phyloP scores from a whole-genome alignment of 2,888 invertebrate genomes.

The Elaeidobius kamerunicus region DNA sequence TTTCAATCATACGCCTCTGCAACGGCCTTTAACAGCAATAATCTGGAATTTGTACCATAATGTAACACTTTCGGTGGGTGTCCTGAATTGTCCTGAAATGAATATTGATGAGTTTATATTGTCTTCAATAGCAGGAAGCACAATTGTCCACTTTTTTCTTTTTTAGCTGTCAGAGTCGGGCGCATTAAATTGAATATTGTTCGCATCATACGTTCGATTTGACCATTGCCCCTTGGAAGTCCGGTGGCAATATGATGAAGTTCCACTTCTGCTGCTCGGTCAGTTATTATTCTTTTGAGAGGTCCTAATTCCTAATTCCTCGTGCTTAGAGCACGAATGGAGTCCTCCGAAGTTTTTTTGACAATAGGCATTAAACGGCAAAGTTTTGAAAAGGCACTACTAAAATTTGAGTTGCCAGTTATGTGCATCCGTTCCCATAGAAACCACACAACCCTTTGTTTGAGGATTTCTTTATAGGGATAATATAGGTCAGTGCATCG shows the following conservation, averaged over 20 bases:
- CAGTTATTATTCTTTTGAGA: constrained; percentile 20
- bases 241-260: constrained; percentile 28
- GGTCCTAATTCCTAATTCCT: constrained; percentile 27
- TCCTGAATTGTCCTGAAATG: constrained; percentile 11
- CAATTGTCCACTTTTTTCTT: constrained; percentile 12
- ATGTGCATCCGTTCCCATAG: too few species aligned
- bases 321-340: constrained; percentile 8
- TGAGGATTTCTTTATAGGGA: too few species aligned
- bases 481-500: too few species aligned
- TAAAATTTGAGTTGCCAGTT: neutral
- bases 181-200: constrained; percentile 25
- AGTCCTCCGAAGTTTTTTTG: constrained; percentile 25
- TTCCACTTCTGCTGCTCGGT: constrained; percentile 17
- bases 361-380: constrained; percentile 24
- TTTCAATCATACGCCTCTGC: constrained; percentile 17
- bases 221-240: constrained; percentile 19
- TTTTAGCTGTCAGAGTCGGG: constrained; percentile 17
- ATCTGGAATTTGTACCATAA: constrained; percentile 29
- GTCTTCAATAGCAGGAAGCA: constrained; percentile 24
- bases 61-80: constrained; percentile 24
- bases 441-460: too few species aligned
- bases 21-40: constrained; percentile 26
- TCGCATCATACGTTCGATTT: constrained; percentile 27
- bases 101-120: constrained; percentile 4
- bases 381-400: constrained; percentile 32